phyloP scores from a whole-genome alignment of 2,888 invertebrate genomes.

The Entomobrya proxima region DNA sequence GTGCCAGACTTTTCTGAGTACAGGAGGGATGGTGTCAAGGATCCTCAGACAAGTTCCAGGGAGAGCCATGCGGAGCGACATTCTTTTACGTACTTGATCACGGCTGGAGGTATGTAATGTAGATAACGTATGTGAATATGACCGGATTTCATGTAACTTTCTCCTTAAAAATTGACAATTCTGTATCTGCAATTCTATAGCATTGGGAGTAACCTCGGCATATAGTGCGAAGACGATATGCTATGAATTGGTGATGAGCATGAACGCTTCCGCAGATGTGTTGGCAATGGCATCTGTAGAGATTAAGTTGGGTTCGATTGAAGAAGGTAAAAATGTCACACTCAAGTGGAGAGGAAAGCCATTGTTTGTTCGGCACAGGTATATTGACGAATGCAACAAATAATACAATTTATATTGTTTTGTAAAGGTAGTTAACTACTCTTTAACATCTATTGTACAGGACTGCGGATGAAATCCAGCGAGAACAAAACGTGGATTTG shows the following conservation, averaged over 20 bases:
- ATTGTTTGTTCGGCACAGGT: slow-evolving; percentile 86
- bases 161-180: background rate
- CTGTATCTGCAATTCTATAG: slow-evolving; percentile 78
- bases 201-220: slow-evolving; percentile 85
- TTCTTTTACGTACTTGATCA: slow-evolving; percentile 89
- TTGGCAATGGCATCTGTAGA: slow-evolving; percentile 97
- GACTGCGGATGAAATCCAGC: slow-evolving; percentile 87
- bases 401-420: slow-evolving; percentile 8
- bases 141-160: background rate
- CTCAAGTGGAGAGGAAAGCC: slow-evolving; percentile 99
- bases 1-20: slow-evolving; percentile 92
- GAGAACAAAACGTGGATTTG: slow-evolving; percentile 86
- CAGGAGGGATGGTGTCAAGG: slow-evolving; percentile 84
- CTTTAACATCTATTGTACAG: too few species aligned
- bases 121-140: background rate
- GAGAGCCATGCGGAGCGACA: slow-evolving; percentile 84
- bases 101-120: slow-evolving; percentile 79
- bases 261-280: slow-evolving; percentile 95
- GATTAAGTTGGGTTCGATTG: slow-evolving; percentile 91
- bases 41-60: slow-evolving; percentile 80
- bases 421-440: slow-evolving; percentile 71
- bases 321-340: slow-evolving; percentile 95
- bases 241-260: slow-evolving; percentile 86
- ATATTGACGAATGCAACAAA: slow-evolving; percentile 12
- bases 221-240: slow-evolving; percentile 92